Evolutionary conservation across 2,888 invertebrate species (phyloP).

Genomic region (Lasioglossum lativentre): DNA sequence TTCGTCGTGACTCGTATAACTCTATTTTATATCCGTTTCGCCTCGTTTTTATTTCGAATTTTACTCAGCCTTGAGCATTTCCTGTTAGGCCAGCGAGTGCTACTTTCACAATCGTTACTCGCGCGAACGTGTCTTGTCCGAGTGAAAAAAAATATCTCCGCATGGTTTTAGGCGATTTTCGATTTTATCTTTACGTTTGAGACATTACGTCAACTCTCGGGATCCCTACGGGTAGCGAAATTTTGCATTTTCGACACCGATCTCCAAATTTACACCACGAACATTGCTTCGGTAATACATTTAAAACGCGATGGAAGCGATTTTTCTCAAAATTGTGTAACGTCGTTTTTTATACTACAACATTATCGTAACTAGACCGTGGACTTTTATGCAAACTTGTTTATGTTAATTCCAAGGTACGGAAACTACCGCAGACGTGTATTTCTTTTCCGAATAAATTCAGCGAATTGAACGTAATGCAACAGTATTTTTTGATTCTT

Average conservation of each 20-base stretch:
- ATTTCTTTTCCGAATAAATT: too few relatives aligned
- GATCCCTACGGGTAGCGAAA: background rate
- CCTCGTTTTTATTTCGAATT: conserved; percentile 2
- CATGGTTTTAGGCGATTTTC: background rate
- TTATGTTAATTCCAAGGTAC: too few relatives aligned
- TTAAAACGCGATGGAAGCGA: too few relatives aligned
- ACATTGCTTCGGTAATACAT: too few relatives aligned
- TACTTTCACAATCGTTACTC: conserved; percentile 7
- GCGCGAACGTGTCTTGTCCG: background rate
- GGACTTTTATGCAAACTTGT: too few relatives aligned
- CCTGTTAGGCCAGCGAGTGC: background rate
- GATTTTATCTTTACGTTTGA: background rate
- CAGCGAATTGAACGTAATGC: too few relatives aligned
- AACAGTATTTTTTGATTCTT: too few relatives aligned
- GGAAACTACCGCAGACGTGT: too few relatives aligned
- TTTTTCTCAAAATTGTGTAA: too few relatives aligned
- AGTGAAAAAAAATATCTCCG: background rate
- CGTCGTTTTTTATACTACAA: too few relatives aligned
- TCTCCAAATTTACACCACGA: background rate
- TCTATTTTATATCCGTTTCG: background rate
- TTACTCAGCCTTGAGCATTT: background rate
- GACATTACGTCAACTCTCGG: too few relatives aligned
- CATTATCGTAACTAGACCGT: too few relatives aligned
- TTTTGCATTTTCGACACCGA: background rate
- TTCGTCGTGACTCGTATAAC: background rate